Evolutionary conservation across 2,888 invertebrate species (phyloP).

Genomic region (Lasioglossum marginatum): DNA sequence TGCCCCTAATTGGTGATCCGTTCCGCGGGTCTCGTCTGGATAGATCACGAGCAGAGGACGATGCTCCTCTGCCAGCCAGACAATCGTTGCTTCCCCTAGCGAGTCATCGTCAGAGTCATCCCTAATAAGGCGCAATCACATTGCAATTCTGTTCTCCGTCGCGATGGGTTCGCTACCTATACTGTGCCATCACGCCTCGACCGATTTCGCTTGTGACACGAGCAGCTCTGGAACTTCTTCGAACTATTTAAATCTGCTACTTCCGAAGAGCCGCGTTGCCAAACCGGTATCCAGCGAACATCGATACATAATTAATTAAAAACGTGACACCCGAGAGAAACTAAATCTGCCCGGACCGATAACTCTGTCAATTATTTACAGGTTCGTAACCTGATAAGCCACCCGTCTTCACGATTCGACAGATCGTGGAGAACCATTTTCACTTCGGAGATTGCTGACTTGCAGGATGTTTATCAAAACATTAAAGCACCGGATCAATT

Average conservation of each 20-base stretch:
- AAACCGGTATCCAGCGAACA: constrained; percentile 33
- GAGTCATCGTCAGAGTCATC: constrained; percentile 65
- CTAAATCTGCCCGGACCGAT: not conserved
- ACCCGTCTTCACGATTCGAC: not conserved
- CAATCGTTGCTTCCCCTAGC: constrained; percentile 70
- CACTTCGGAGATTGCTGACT: not conserved
- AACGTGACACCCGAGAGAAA: not conserved
- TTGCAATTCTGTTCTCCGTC: constrained; percentile 66
- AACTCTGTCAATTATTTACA: not conserved
- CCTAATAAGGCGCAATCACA: constrained; percentile 79
- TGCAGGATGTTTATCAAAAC: not conserved
- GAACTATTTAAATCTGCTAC: not conserved
- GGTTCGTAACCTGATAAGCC: too few species aligned
- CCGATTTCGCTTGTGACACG: constrained; percentile 28
- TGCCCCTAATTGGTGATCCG: constrained; percentile 77
- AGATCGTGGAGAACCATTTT: not conserved
- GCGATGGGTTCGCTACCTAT: constrained; percentile 47
- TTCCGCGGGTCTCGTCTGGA: constrained; percentile 66
- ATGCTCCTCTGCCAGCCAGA: constrained; percentile 72
- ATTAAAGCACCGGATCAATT: not conserved
- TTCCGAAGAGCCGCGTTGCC: constrained; percentile 15
- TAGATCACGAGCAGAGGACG: constrained; percentile 74
- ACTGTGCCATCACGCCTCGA: constrained; percentile 31
- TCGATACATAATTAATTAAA: constrained; percentile 20
- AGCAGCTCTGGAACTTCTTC: constrained; percentile 18